Evolutionary conservation across 1,140 invertebrate genomes (phyloP).

Genomic region (Drosophila kohkoa): DNA sequence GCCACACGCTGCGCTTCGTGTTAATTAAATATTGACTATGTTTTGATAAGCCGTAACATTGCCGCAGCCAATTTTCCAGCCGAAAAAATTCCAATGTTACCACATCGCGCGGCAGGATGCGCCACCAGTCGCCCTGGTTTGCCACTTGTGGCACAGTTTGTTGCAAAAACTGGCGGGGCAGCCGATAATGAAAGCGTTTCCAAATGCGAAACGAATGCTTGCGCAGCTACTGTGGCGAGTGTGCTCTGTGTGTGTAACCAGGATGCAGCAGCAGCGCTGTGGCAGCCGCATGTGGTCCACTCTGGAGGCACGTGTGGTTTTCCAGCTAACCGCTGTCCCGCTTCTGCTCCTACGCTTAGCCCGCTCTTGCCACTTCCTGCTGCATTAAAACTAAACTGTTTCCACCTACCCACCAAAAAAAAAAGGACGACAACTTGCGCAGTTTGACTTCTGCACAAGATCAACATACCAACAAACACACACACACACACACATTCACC

Average conservation of each 20-base stretch:
- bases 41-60: slow-evolving; percentile 79
- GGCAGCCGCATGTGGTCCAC: slow-evolving; percentile 71
- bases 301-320: slow-evolving; percentile 83
- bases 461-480: slow-evolving; percentile 14
- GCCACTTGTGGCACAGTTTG: slow-evolving; percentile 23
- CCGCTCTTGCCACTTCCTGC: slow-evolving; percentile 49
- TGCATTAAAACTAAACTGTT: slow-evolving; percentile 82
- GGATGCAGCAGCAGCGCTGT: slow-evolving; percentile 33
- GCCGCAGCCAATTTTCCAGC: slow-evolving; percentile 61
- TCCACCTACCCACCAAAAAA: slow-evolving; percentile 65
- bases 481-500: slow-evolving; percentile 6
- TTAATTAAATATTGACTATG: slow-evolving; percentile 84
- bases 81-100: slow-evolving; percentile 59
- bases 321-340: slow-evolving; percentile 69
- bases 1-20: slow-evolving; percentile 72
- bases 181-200: slow-evolving; percentile 80
- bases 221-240: slow-evolving; percentile 72
- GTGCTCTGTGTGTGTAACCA: slow-evolving; percentile 45
- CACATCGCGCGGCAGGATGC: slow-evolving; percentile 62
- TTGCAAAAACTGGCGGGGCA: not conserved
- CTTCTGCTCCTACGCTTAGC: slow-evolving; percentile 30
- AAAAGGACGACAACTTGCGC: slow-evolving; percentile 66
- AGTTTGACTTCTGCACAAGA: slow-evolving; percentile 61
- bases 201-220: slow-evolving; percentile 84
- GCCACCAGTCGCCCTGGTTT: slow-evolving; percentile 11